These are phyloP conservation scores for Caenorhabditis macrosperma DNA, from an alignment of 2,888 invertebrate species.

Conservation along the genomic window DNA sequence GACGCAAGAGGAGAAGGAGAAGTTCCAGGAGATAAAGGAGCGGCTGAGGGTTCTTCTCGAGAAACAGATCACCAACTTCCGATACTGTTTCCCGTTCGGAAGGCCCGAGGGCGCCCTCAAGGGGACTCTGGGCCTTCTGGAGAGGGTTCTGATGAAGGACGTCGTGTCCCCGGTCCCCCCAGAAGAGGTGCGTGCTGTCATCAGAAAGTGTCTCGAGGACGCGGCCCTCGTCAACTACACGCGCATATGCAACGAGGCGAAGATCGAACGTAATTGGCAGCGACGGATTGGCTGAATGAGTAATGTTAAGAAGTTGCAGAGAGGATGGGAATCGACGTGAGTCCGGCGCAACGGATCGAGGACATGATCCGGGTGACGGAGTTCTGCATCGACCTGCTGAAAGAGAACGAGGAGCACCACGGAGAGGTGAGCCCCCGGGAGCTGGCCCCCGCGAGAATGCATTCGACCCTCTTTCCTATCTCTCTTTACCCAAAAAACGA, in stretches of 20 bases:
- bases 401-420: constrained; percentile 99
- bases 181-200: constrained; percentile 95
- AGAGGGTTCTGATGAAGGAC: constrained; percentile 98
- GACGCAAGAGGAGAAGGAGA: constrained; percentile 93
- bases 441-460: no score
- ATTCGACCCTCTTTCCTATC: constrained; percentile 52
- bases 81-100: constrained; percentile 99
- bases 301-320: constrained; percentile 67
- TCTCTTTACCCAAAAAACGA: background rate
- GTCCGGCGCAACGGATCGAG: constrained; percentile 85
- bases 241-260: constrained; percentile 94
- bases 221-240: constrained; percentile 98
- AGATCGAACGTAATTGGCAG: constrained; percentile 96
- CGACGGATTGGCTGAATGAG: constrained; percentile 67
- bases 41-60: constrained; percentile 92
- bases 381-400: constrained; percentile 96
- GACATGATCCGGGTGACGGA: constrained; percentile 97
- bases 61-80: constrained; percentile 98
- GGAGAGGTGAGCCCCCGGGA: constrained; percentile 96
- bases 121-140: constrained; percentile 94
- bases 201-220: constrained; percentile 96
- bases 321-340: constrained; percentile 80
- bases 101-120: constrained; percentile 98
- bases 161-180: constrained; percentile 95
- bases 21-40: constrained; percentile 96